Base-by-base conservation (phyloP, 2,113 vertebrate genomes). In the Nannospalax galili region DNA sequence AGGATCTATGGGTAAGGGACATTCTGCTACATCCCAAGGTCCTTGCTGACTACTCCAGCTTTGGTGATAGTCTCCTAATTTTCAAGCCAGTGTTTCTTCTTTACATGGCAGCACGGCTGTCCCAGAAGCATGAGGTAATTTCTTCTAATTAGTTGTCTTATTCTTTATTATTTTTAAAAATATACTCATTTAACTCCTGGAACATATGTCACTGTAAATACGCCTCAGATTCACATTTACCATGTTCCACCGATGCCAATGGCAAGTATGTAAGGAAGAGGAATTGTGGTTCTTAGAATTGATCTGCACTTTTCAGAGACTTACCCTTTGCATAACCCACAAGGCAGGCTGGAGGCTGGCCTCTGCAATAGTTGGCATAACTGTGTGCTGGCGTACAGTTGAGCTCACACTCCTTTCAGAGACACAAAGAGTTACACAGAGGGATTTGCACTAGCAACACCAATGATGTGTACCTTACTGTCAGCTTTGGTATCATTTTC, bases 401-500 rank as follows among this genome's bases (percentile, higher is more conserved):
- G 45, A 85, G 60, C 82, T 82, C 4, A 65, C 65, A 79, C 96
- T 86, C 60, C 84, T 4, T 72, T 92, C n/a, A 28, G 37, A 79
- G 20, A 91, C 2, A 79, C 0, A 62, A 2, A 95, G 69, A 73
- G 78, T 90, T 1, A 90, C 64, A 91, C 42, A 81, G 79, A 95
- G 52, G 11, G 0, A 20, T 84, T 86, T 91, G 32, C 14, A 84
- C 73, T 5, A 70, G 37, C n/a, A 10, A 26, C 20, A 16, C 37
- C 78, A 80, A 42, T 32, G 42, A 84, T 94, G 42, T 81, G 20
- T 58, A 79, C 95, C 95, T 97, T 90, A 26, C 78, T 95, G 93
- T 17, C 17, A 84, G 60, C 20, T 93, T 94, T 73, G 90, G 17
- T 4, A 84, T 19, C 45, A 93, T 96, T 75, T 79, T 95, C 92